Evolutionary conservation across 2,113 vertebrate species (phyloP).

Genomic region (Polypterus bichir): DNA sequence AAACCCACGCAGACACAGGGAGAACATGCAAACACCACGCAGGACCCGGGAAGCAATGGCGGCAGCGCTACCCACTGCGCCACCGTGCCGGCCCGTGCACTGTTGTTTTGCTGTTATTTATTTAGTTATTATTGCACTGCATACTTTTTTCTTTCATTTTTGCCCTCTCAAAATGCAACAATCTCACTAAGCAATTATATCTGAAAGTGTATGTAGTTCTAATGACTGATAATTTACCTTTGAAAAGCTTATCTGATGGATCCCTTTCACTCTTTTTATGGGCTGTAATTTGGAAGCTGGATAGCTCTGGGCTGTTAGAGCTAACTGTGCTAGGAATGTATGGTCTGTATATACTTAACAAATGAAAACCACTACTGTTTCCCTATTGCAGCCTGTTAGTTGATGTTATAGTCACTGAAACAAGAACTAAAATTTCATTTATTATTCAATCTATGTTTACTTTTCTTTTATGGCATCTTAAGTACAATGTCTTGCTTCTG

Average conservation of each 20-base stretch:
- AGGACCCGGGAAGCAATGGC: no score
- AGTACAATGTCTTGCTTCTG: slow-evolving; percentile 1
- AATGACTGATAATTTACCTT: neutral
- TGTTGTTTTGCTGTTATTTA: neutral
- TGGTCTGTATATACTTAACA: neutral
- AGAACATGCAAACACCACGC: no score
- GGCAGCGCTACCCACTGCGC: no score
- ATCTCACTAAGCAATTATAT: neutral
- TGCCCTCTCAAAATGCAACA: no score
- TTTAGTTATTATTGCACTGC: neutral
- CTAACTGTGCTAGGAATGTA: neutral
- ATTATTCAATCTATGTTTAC: neutral
- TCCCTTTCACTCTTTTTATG: neutral
- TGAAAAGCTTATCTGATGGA: neutral
- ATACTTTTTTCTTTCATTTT: no score
- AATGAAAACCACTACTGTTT: neutral
- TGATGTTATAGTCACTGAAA: neutral
- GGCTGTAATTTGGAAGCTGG: neutral
- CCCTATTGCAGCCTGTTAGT: neutral
- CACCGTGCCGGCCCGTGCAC: neutral
- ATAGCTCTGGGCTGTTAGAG: neutral
- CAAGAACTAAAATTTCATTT: neutral
- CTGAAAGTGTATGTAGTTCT: neutral
- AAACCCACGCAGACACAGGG: no score
- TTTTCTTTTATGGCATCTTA: neutral